These are phyloP conservation scores for Heteronetta atricapilla DNA, from an alignment of 2,113 vertebrate species.

Conservation along the genomic window DNA sequence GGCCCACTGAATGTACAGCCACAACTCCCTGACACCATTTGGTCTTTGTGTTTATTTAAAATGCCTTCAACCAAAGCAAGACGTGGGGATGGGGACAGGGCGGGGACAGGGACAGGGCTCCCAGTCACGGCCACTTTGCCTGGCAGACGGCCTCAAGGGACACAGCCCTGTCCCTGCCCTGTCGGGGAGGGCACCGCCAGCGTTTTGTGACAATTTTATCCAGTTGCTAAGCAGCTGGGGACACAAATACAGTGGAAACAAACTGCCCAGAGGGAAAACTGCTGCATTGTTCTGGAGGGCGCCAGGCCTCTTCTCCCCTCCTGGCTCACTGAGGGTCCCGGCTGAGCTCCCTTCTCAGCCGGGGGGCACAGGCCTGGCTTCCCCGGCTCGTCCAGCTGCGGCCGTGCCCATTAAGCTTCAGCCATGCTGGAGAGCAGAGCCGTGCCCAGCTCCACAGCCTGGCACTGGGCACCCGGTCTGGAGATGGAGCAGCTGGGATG, in stretches of 20 bases:
- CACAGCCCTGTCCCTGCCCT: background rate
- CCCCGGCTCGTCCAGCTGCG: background rate
- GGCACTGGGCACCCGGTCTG: background rate
- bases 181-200: background rate
- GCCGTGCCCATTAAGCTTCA: fast-evolving
- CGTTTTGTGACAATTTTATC: constrained; percentile 33
- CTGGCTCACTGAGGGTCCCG: fast-evolving
- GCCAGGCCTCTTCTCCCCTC: background rate
- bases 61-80: background rate
- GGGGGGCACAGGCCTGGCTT: background rate
- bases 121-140: fast-evolving
- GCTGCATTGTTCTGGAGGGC: background rate
- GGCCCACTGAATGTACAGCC: background rate
- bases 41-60: background rate
- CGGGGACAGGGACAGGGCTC: no score
- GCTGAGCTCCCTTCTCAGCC: background rate
- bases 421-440: background rate
- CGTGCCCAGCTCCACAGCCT: fast-evolving
- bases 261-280: background rate
- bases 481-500: background rate
- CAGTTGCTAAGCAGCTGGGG: constrained; percentile 52
- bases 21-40: background rate
- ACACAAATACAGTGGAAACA: constrained; percentile 31
- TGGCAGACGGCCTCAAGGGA: background rate
- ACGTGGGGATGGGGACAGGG: background rate